These are phyloP conservation scores for Orchestes rusci DNA, from an alignment of 2,888 invertebrate genomes.

Conservation along the genomic window DNA sequence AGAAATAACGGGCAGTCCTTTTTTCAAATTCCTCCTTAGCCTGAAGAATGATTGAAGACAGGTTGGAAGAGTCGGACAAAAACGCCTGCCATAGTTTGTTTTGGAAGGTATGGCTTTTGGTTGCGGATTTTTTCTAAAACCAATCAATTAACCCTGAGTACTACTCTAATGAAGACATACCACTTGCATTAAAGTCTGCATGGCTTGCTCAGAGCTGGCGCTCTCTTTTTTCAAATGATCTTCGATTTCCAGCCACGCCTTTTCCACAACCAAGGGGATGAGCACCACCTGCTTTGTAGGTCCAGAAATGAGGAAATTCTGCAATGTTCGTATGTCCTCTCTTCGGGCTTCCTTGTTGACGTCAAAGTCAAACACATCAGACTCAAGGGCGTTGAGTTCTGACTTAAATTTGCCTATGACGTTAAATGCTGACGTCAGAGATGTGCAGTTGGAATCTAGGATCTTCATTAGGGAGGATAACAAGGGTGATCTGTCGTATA, in stretches of 20 bases:
- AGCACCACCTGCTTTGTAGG: conserved; percentile 29
- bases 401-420: conserved; percentile 21
- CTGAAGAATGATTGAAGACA: too few relatives aligned
- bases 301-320: conserved; percentile 28
- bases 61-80: too few relatives aligned
- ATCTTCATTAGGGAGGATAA: background rate
- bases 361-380: conserved; percentile 22
- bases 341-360: conserved; percentile 21
- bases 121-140: too few relatives aligned
- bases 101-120: too few relatives aligned
- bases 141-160: too few relatives aligned
- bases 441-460: conserved; percentile 25
- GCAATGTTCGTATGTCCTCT: conserved; percentile 23
- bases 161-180: too few relatives aligned
- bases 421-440: conserved; percentile 21
- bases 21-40: too few relatives aligned
- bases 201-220: conserved; percentile 22
- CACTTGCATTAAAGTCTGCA: conserved; percentile 20
- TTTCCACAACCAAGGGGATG: conserved; percentile 29
- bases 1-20: too few relatives aligned
- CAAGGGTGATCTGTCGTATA: conserved; percentile 3
- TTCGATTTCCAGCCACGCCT: conserved; percentile 25
- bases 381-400: conserved; percentile 25
- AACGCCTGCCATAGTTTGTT: too few relatives aligned
- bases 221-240: conserved; percentile 28